Conservation (phyloP, 2,888 invertebrate species). For the Drosophila mulleri region DNA sequence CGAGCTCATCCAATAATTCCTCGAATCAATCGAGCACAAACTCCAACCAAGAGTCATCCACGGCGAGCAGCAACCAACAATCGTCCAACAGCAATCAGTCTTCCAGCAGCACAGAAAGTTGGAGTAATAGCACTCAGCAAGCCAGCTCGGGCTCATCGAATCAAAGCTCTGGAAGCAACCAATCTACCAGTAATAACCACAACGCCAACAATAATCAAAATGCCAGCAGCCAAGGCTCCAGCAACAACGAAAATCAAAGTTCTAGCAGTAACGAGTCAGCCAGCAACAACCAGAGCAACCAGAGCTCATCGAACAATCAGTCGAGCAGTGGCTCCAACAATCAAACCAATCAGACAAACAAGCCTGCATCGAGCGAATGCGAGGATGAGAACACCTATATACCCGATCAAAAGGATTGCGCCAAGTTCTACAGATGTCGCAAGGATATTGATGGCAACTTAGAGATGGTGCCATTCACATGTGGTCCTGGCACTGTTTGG, state of each 20-base stretch:
- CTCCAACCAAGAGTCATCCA: constrained; percentile 52
- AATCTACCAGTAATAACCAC: constrained; percentile 9
- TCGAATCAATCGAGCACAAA: constrained; percentile 54
- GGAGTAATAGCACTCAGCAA: not conserved
- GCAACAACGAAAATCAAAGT: constrained; percentile 29
- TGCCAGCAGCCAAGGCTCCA: constrained; percentile 39
- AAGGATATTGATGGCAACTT: constrained; percentile 85
- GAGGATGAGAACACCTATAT: constrained; percentile 84
- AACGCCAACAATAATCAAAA: constrained; percentile 14
- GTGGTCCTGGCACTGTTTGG: constrained; percentile 87
- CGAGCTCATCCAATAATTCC: constrained; percentile 51
- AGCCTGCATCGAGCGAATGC: constrained; percentile 72
- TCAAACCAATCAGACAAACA: constrained; percentile 25
- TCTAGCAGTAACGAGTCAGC: constrained; percentile 30
- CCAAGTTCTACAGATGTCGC: constrained; percentile 87
- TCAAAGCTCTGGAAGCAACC: constrained; percentile 1
- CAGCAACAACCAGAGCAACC: constrained; percentile 31
- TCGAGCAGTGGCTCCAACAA: constrained; percentile 35
- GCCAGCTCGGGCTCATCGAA: not conserved
- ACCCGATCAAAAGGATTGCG: constrained; percentile 86
- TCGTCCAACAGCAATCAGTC: constrained; percentile 46
- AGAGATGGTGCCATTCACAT: constrained; percentile 86
- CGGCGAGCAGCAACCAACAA: constrained; percentile 56
- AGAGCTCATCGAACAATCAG: constrained; percentile 37
- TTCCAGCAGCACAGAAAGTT: constrained; percentile 35